phyloP scores from a whole-genome alignment of 2,113 vertebrate genomes.

The Chrysemys picta region DNA sequence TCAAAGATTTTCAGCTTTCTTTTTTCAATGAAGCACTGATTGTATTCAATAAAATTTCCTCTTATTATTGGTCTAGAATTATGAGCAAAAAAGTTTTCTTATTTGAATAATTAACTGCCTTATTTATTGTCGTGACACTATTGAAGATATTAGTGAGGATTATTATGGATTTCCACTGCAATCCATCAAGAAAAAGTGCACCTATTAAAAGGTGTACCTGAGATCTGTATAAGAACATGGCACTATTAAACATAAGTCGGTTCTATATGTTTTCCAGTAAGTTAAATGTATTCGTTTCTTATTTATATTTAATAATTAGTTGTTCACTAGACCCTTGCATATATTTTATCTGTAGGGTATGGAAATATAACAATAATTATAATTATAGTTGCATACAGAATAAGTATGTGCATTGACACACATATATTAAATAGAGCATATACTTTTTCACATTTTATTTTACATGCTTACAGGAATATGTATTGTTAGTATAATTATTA shows the following conservation, averaged over 20 bases:
- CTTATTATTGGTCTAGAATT: slow-evolving; percentile 19
- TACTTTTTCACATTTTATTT: not conserved
- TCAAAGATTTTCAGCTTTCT: not conserved
- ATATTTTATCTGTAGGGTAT: not conserved
- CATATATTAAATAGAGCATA: not conserved
- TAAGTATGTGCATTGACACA: not conserved
- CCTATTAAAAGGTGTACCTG: not conserved
- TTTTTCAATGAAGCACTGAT: not conserved
- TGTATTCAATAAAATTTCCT: not conserved
- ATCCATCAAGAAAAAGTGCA: not conserved
- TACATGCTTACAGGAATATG: not conserved
- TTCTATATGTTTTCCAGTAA: not conserved
- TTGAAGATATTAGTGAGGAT: not conserved
- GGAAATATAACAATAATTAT: not conserved
- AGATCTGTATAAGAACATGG: not conserved
- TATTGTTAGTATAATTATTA: not conserved
- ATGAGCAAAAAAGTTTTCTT: not conserved
- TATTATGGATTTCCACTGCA: not conserved
- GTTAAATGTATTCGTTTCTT: slow-evolving; percentile 1
- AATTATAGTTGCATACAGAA: not conserved
- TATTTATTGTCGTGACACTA: slow-evolving; percentile 8
- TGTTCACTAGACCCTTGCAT: slow-evolving; percentile 1
- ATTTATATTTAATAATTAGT: not conserved
- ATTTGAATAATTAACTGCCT: not conserved
- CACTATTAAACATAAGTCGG: not conserved